Evolutionary conservation across 2,888 invertebrate genomes (phyloP).

Genomic region (Thumatha senex): DNA sequence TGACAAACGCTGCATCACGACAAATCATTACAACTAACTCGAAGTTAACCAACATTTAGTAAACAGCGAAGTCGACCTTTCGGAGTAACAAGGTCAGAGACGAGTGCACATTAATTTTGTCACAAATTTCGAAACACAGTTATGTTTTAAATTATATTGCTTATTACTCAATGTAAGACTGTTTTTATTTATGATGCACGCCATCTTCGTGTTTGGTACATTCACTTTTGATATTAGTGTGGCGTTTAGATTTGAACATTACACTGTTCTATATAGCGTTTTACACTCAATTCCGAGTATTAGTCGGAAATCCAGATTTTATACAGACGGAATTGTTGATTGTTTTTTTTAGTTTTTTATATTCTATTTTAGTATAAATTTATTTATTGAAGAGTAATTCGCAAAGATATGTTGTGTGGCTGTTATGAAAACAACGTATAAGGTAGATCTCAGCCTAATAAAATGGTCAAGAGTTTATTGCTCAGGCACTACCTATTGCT

Average conservation of each 20-base stretch:
- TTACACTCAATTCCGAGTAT: no score
- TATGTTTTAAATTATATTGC: conserved; percentile 33
- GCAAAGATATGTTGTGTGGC: no score
- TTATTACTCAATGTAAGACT: conserved; percentile 18
- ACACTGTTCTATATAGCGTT: no score
- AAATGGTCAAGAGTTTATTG: no score
- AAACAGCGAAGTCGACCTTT: conserved; percentile 27
- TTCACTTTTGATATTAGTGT: conserved; percentile 3
- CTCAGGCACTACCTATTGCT: no score
- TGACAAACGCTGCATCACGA: conserved; percentile 32
- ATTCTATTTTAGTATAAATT: no score
- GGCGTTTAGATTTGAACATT: not conserved
- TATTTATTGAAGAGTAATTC: no score
- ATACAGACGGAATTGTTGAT: no score
- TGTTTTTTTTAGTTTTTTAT: no score
- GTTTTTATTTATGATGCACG: conserved; percentile 7
- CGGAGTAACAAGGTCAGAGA: conserved; percentile 11
- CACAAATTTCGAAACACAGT: conserved; percentile 30
- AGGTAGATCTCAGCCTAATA: no score
- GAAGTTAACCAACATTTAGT: conserved; percentile 21
- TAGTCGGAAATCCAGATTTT: no score
- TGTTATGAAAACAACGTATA: no score
- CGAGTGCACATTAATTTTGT: conserved; percentile 27
- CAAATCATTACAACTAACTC: conserved; percentile 26
- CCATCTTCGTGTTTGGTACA: not conserved